These are phyloP conservation scores for Theocolax elegans DNA, from an alignment of 1,140 invertebrate genomes.

Conservation along the genomic window DNA sequence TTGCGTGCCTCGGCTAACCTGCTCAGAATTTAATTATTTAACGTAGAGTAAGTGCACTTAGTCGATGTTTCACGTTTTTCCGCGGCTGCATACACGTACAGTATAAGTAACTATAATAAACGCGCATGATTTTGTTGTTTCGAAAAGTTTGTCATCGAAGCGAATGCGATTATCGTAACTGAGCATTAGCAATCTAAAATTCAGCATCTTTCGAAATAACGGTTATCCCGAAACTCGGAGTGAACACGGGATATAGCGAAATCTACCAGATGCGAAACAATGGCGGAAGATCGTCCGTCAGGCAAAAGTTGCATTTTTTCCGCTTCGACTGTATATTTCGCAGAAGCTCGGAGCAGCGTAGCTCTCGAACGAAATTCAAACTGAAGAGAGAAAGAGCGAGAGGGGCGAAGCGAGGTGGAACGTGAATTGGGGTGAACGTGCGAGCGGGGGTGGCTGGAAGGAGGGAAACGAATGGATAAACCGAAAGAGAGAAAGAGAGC, in stretches of 20 bases:
- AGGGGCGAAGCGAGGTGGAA: conserved; percentile 32
- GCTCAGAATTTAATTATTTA: no score
- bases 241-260: conserved; percentile 21
- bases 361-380: conserved; percentile 43
- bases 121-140: no score
- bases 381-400: conserved; percentile 25
- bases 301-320: conserved; percentile 39
- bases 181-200: no score
- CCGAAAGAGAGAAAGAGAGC: conserved; percentile 46
- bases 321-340: conserved; percentile 14
- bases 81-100: no score
- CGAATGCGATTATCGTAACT: no score
- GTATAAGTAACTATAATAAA: no score
- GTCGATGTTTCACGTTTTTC: no score
- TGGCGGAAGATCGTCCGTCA: conserved; percentile 13
- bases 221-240: conserved; percentile 27
- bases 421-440: conserved; percentile 23
- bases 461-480: conserved; percentile 48
- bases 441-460: neutral
- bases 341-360: neutral
- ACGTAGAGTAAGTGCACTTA: no score
- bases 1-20: no score
- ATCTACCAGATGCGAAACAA: conserved; percentile 12
- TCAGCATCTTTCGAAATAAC: conserved; percentile 37
- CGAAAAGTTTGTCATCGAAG: no score